Base-by-base conservation (phyloP, 2,113 vertebrate species). In the Thalassoma bifasciatum region DNA sequence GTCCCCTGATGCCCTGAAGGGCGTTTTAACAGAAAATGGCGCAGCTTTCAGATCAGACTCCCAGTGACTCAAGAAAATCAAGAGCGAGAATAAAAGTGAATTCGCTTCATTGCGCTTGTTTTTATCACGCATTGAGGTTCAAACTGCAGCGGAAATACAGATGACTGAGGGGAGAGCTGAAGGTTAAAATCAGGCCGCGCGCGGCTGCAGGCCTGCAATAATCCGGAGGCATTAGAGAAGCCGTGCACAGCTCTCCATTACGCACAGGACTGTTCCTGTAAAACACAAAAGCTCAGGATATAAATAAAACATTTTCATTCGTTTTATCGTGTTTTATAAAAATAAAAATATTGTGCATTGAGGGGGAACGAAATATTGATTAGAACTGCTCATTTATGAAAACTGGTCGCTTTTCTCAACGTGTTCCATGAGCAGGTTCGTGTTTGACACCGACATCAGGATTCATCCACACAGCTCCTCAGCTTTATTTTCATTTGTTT, bases 11-110 rank as follows among this genome's bases (percentile, higher is more conserved):
- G n/a, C 26, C 17, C 14, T 76, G 66, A 79, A 71, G 85, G 65
- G 60, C 74, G 68, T 74, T 49, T 44, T 52, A 56, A 76, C 67
- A 71, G 50, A 89, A 89, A 85, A 87, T 66, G 72, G 82, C 79
- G 76, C 56, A 21, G 7, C 16, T 1, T 2, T 19, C 13, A 7
- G 19, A 49, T 8, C 44, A 46, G 44, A 16, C 8, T 14, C 47
- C 22, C 71, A 3, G 2, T 2, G 14, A n/a, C 5, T 36, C 36
- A 23, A 1, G 5, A 1, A 21, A 3, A 0, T 8, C 2, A 37
- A 4, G 14, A n/a, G 5, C 2, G 16, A 10, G 0, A 14, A 6
- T 2, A 16, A 44, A 30, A 30, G n/a, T 5, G 13, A 30, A 30
- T 30, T 30, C 6, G 9, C 3, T 10, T 10, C 0, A 13, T 8